Conservation (phyloP, 2,888 invertebrate species). For the Sepiola atlantica region DNA sequence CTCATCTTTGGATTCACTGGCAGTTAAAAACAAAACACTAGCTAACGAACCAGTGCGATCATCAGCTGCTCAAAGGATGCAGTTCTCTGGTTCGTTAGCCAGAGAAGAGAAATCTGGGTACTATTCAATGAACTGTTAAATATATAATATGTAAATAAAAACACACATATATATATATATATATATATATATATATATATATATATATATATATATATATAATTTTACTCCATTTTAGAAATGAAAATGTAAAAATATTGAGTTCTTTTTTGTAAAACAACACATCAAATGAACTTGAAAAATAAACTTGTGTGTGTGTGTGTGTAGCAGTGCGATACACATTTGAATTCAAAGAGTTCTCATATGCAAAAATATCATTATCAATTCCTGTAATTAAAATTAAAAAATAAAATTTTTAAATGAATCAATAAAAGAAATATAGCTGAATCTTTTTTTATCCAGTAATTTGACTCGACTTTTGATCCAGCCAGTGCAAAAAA, state of each 20-base stretch:
- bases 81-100: too few species aligned
- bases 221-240: too few species aligned
- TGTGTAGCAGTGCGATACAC: background rate
- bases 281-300: too few species aligned
- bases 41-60: too few species aligned
- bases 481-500: background rate
- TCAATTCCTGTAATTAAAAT: background rate
- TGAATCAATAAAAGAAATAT: background rate
- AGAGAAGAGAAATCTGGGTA: too few species aligned
- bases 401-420: background rate
- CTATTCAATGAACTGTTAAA: too few species aligned
- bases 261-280: too few species aligned
- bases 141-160: background rate
- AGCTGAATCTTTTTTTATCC: background rate
- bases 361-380: background rate
- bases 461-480: background rate
- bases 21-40: too few species aligned
- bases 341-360: background rate
- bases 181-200: background rate
- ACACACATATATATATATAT: background rate
- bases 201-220: background rate
- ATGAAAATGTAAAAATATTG: too few species aligned
- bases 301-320: too few species aligned
- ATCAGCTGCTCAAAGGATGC: too few species aligned
- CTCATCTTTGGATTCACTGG: too few species aligned